Evolutionary conservation across 1,140 invertebrate genomes (phyloP), one percentile per base, ranked within the genome.

Genomic region (Brachionus rubens): DNA sequence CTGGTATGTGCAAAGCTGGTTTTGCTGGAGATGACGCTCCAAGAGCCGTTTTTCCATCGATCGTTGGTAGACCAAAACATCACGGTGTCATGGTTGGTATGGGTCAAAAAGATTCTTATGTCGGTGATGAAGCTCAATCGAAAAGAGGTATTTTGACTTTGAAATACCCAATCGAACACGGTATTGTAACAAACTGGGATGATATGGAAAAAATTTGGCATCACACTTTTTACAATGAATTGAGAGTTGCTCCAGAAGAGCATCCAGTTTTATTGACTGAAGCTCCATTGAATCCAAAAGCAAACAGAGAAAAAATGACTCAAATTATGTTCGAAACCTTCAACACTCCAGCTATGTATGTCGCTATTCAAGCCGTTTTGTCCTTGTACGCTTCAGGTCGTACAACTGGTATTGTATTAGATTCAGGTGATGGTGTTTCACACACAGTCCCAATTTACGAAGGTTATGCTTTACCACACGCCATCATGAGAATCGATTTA

Each of bases 391-490:
- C 92, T 79, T 93, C 91, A 82, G 93, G 93, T 87, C 90, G 93
- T 89, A 95, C 92, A 83, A 96, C 93, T 80, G 93, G 93, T 89
- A 92, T 95, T 80, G 92, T 95, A 7, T 85, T 94, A 76, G 92
- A 94, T 83, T 91, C 91, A 70, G 92, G 93, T 80, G 93, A 96
- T 86, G 93, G 92, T 88, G 93, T 96, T 52, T 92, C 92, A 26
- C 93, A 96, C 88, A 94, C 92, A 67, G 93, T 95, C 41, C 93
- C 92, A 78, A 92, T 93, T 84, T 96, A 94, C 83, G 92, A 94
- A 87, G 92, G 91, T 85, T 89, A 89, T 80, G 87, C 87, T 80
- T 83, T 89, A n/a, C 87, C 87, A 21, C 87, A 88, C 78, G 91
- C 91, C 81, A 93, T 93, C 81, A 89, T 92, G 36, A 90, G 92